Percentiles rank a stretch among this genome's conserved stretches.
phyloP scores from a whole-genome alignment of 2,113 vertebrate genomes.

The Propithecus coquereli region DNA sequence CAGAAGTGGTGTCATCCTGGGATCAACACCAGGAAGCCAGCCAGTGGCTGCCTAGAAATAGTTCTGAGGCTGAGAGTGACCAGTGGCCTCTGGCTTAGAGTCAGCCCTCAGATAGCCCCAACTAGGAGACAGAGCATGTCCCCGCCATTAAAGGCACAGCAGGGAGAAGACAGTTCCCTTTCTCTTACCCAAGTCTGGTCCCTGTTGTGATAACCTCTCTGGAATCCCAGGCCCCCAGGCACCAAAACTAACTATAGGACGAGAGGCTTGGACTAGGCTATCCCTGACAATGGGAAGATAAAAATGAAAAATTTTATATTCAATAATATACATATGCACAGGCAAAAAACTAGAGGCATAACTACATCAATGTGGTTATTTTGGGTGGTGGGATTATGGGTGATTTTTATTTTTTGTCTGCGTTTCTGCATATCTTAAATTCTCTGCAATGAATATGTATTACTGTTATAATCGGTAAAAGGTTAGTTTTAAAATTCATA shows the following conservation, averaged over 20 bases:
- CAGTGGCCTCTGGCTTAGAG: background rate
- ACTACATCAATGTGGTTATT: constrained; percentile 37
- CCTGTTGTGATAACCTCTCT: background rate
- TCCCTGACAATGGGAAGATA: background rate
- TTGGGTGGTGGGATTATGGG: constrained; percentile 32
- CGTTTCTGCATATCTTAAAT: constrained; percentile 54
- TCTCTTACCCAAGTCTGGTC: background rate
- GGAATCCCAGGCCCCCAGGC: background rate
- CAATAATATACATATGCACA: background rate
- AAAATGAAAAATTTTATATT: background rate
- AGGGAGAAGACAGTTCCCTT: background rate
- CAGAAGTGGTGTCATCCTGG: background rate
- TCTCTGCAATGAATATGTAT: constrained; percentile 70
- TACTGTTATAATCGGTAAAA: constrained; percentile 63
- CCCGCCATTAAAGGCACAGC: background rate
- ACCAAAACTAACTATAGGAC: background rate
- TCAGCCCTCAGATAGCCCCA: background rate
- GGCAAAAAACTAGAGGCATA: background rate
- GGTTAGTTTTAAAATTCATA: constrained; percentile 72
- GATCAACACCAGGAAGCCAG: background rate
- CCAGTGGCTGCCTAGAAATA: constrained; percentile 49
- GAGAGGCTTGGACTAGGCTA: background rate
- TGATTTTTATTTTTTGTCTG: constrained; percentile 57
- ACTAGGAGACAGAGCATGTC: background rate
- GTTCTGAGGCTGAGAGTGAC: background rate